Percentiles rank a stretch among this genome's conserved stretches.
Evolutionary conservation across 2,888 invertebrate species (phyloP).

Genomic region (Catocala nupta): DNA sequence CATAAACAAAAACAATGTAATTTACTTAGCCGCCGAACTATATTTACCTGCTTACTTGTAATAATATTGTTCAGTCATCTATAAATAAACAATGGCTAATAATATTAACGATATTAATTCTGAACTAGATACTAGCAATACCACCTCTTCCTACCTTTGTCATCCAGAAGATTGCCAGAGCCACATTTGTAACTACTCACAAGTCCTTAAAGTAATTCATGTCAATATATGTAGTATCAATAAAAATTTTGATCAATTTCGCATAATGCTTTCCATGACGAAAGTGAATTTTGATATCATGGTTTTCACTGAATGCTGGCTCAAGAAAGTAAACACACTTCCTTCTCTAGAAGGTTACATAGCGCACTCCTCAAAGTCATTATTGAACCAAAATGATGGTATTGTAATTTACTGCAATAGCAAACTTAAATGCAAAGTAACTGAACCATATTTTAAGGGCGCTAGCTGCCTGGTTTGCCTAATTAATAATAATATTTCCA

Average conservation of each 20-base stretch:
- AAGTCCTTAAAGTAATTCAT: constrained; percentile 22
- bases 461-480: constrained; percentile 14
- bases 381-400: constrained; percentile 28
- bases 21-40: no score
- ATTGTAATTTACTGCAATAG: constrained; percentile 20
- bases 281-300: constrained; percentile 20
- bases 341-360: constrained; percentile 20
- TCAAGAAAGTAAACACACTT: constrained; percentile 3
- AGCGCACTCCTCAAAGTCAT: constrained; percentile 5
- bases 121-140: no score
- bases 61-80: no score
- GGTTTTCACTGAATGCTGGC: constrained; percentile 30
- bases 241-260: constrained; percentile 25
- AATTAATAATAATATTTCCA: not conserved
- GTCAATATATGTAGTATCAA: constrained; percentile 28
- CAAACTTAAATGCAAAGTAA: not conserved
- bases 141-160: no score
- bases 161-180: no score
- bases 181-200: no score
- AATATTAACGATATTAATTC: no score
- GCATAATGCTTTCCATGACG: not conserved
- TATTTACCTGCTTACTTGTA: no score
- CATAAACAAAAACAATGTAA: no score
- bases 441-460: constrained; percentile 21
- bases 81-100: not conserved